Conservation (phyloP, 2,797 vertebrate genomes). For the Apodemus agrarius region DNA sequence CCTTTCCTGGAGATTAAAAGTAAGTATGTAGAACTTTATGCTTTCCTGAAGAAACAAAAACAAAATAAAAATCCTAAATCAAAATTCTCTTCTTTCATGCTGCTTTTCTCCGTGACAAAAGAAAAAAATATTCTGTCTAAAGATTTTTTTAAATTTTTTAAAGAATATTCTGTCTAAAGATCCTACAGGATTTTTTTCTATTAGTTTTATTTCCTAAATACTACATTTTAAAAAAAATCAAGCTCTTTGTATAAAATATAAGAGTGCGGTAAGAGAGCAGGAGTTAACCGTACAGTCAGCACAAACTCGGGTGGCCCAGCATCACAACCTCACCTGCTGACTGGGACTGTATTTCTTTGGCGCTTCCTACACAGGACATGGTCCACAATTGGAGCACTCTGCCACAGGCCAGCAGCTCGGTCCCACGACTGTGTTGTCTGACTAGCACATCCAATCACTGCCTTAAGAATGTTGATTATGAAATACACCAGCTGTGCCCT, state of each 20-base stretch:
- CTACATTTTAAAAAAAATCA: constrained; percentile 1
- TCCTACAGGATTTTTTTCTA: neutral
- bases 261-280: neutral
- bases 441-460: neutral
- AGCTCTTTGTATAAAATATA: constrained; percentile 23
- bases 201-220: constrained; percentile 37
- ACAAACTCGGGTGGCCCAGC: neutral
- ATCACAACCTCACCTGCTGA: neutral
- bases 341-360: neutral
- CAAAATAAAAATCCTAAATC: constrained; percentile 20
- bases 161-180: neutral
- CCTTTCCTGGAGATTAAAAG: constrained; percentile 26
- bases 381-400: neutral
- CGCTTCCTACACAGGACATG: neutral
- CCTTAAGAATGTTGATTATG: neutral
- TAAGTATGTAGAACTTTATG: neutral
- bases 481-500: constrained; percentile 4
- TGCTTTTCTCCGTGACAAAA: neutral
- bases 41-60: constrained; percentile 38
- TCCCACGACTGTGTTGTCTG: neutral
- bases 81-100: neutral
- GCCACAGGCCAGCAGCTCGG: neutral
- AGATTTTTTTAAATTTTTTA: neutral
- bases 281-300: neutral
- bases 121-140: constrained; percentile 5